These are phyloP conservation scores for Gymnarchus niloticus DNA, from an alignment of 2,113 vertebrate genomes.

Conservation along the genomic window DNA sequence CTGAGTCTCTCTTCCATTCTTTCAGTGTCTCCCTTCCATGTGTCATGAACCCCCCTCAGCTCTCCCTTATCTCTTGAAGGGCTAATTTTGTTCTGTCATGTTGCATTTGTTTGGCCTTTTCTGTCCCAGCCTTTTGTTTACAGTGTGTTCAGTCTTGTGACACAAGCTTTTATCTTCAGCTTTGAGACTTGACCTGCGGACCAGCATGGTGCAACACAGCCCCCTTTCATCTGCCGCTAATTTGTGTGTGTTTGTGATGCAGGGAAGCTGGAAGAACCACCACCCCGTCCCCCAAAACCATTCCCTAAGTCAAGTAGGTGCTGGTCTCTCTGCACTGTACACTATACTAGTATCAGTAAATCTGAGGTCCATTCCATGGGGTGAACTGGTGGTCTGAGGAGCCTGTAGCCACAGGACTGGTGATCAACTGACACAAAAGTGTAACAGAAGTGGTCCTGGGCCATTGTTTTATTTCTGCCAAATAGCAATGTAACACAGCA, in stretches of 20 bases:
- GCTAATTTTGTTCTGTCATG: background rate
- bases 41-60: background rate
- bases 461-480: too few relatives aligned
- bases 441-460: too few relatives aligned
- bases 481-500: too few relatives aligned
- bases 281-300: background rate
- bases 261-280: conserved; percentile 6
- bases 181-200: too few relatives aligned
- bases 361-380: too few relatives aligned
- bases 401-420: too few relatives aligned
- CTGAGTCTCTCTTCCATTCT: background rate
- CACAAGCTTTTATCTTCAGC: background rate
- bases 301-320: background rate
- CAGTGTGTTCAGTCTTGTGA: background rate
- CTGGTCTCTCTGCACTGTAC: background rate
- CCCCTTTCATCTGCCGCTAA: background rate
- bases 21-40: background rate
- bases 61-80: background rate
- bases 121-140: background rate
- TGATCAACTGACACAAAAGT: too few relatives aligned
- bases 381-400: too few relatives aligned
- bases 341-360: too few relatives aligned
- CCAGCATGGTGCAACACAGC: background rate
- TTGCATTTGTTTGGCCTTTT: background rate
- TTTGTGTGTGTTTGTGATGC: background rate